Base-by-base conservation (phyloP, 2,113 vertebrate species). In the Ochotona curzoniae region DNA sequence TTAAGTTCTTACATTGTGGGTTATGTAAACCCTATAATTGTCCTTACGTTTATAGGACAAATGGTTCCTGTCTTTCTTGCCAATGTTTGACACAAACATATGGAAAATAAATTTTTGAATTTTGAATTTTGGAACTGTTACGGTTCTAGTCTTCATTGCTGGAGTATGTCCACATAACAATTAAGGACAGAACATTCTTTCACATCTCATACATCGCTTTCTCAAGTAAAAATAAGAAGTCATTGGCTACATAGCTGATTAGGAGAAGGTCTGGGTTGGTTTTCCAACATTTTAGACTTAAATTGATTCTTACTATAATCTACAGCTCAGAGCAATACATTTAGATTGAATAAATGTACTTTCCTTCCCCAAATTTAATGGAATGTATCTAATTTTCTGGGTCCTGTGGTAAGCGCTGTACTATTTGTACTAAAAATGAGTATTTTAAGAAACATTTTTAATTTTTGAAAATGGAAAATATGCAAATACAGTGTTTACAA, bases 1-100 rank as follows among this genome's bases (percentile, higher is more conserved):
- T 73, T 79, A 91, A 78, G 86, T 78, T n/a, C 92, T 93, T 87
- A 93, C 30, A 83, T 8, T 82, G 10, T 54, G 74, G 35, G 64
- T 54, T 80, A 87, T 73, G 83, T 5, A 73, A 69, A 69, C 26
- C 75, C 44, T 66, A 30, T 71, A 49, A 80, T 84, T 70, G 30
- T 64, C 18, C n/a, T 88, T 89, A 47, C 32, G 61, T 69, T 87
- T 84, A 20, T 26, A 79, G 76, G 67, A 71, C 20, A 94, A 93
- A 80, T 57, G 67, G 71, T 87, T 83, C 51, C 47, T 64, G 7
- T 26, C 93, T 78, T 73, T 80, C 54, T 26, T 51, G 47, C 26
- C 81, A 93, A 91, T 76, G 38, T 88, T 89, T 23, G 2, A 47
- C 49, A 28, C 47, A 73, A 82, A 44, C 12, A 44, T 44, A 38